Conservation (phyloP, 2,888 invertebrate species). For the Acronicta aceris region DNA sequence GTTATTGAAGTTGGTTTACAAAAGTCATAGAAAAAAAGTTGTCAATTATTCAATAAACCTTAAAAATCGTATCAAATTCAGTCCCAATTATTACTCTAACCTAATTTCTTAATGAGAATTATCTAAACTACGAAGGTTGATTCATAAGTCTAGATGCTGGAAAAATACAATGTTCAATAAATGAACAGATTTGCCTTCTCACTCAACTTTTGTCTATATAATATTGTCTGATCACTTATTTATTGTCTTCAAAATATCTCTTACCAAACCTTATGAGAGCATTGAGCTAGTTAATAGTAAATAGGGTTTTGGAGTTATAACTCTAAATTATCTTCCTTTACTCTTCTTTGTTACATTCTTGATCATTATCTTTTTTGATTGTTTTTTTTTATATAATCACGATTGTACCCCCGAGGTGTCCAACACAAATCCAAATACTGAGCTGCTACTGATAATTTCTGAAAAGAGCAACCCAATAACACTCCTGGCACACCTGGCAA, state of each 20-base stretch:
- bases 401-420: too few relatives aligned
- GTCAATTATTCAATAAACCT: neutral
- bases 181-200: slow-evolving; percentile 24
- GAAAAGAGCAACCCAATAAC: too few relatives aligned
- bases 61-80: slow-evolving; percentile 19
- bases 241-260: slow-evolving; percentile 43
- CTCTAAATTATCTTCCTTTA: too few relatives aligned
- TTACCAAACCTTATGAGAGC: slow-evolving; percentile 11
- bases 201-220: slow-evolving; percentile 13
- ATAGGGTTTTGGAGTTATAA: too few relatives aligned
- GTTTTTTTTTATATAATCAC: too few relatives aligned
- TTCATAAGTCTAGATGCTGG: slow-evolving; percentile 69
- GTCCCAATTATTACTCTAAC: slow-evolving; percentile 63
- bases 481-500: too few relatives aligned
- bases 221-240: slow-evolving; percentile 53
- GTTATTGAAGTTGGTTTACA: too few relatives aligned
- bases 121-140: slow-evolving; percentile 65
- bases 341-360: too few relatives aligned
- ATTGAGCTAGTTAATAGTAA: neutral
- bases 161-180: slow-evolving; percentile 71
- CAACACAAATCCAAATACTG: too few relatives aligned
- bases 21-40: too few relatives aligned
- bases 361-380: too few relatives aligned
- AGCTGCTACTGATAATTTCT: too few relatives aligned
- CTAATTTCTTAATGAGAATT: slow-evolving; percentile 56